Percentiles rank a stretch among this genome's conserved stretches.
Conservation (phyloP, 2,113 vertebrate species). For the Lophius piscatorius region DNA sequence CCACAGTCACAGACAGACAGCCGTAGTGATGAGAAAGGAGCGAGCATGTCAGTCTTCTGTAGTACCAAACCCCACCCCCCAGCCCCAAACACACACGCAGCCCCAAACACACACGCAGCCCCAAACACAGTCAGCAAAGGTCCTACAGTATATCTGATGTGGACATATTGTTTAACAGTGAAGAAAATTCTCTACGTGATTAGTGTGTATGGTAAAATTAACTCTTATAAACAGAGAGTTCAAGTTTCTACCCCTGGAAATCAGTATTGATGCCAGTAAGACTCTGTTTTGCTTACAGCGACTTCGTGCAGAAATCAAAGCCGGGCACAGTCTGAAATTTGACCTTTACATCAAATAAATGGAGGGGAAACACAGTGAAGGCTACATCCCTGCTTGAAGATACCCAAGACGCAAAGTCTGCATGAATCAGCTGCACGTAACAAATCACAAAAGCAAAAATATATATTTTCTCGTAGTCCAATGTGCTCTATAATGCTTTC, state of each 20-base stretch:
- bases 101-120: slow-evolving; percentile 19
- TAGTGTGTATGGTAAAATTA: slow-evolving; percentile 55
- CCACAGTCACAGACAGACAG: slow-evolving; percentile 24
- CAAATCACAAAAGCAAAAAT: neutral
- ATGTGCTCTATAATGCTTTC: slow-evolving; percentile 7
- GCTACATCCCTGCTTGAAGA: slow-evolving; percentile 11
- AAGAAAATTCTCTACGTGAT: slow-evolving; percentile 60
- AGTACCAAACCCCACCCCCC: slow-evolving; percentile 1
- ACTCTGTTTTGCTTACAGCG: slow-evolving; percentile 50
- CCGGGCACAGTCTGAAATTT: slow-evolving; percentile 30
- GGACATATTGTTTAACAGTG: slow-evolving; percentile 55
- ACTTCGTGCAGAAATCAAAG: slow-evolving; percentile 48
- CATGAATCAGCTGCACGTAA: neutral
- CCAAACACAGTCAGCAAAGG: slow-evolving; percentile 50
- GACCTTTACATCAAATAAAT: slow-evolving; percentile 64
- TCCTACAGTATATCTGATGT: slow-evolving; percentile 49
- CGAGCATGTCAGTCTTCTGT: slow-evolving; percentile 8
- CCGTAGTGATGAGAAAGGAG: slow-evolving; percentile 35
- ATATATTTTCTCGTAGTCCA: neutral
- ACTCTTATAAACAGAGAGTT: too few species aligned
- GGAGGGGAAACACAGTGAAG: slow-evolving; percentile 16
- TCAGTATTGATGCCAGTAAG: slow-evolving; percentile 49
- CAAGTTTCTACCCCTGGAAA: slow-evolving; percentile 52
- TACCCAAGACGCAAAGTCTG: slow-evolving; percentile 11
- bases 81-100: slow-evolving; percentile 8